Conservation (phyloP, 2,888 invertebrate genomes). For the Ditylenchus weischeri region DNA sequence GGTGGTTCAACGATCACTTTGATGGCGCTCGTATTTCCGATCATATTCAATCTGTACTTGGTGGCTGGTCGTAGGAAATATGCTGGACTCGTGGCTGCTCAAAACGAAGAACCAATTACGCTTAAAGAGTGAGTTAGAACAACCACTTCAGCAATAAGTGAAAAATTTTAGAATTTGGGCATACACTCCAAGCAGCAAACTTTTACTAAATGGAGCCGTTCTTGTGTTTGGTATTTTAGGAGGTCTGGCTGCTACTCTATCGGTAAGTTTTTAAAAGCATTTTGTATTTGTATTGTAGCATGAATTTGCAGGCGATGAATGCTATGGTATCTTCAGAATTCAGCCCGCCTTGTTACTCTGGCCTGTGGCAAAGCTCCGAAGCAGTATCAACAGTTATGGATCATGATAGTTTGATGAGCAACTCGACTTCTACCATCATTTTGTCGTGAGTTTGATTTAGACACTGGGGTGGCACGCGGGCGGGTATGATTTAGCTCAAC, state of each 20-base stretch:
- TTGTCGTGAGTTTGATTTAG: slow-evolving; percentile 15
- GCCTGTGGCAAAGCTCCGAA: background rate
- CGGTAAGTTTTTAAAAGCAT: slow-evolving; percentile 1
- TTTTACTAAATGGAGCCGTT: slow-evolving; percentile 37
- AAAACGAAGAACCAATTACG: slow-evolving; percentile 36
- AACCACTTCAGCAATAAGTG: background rate
- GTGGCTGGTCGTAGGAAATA: slow-evolving; percentile 38
- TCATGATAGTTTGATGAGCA: slow-evolving; percentile 3
- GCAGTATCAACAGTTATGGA: no score
- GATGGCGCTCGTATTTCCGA: slow-evolving; percentile 52
- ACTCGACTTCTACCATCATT: slow-evolving; percentile 12
- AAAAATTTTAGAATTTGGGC: slow-evolving; percentile 33
- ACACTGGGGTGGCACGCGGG: no score
- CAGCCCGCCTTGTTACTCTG: slow-evolving; percentile 47
- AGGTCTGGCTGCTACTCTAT: slow-evolving; percentile 42
- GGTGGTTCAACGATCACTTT: slow-evolving; percentile 32
- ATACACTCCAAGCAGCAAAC: slow-evolving; percentile 32
- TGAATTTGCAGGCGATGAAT: slow-evolving; percentile 29
- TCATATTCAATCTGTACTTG: slow-evolving; percentile 48
- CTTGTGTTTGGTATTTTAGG: slow-evolving; percentile 41
- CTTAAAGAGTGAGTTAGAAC: slow-evolving; percentile 39
- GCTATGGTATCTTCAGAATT: slow-evolving; percentile 41
- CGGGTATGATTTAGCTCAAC: no score
- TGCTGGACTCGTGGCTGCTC: slow-evolving; percentile 24
- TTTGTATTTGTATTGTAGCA: background rate